Base-by-base conservation (phyloP, 1,140 invertebrate species). In the Drosophila fuyamai region DNA sequence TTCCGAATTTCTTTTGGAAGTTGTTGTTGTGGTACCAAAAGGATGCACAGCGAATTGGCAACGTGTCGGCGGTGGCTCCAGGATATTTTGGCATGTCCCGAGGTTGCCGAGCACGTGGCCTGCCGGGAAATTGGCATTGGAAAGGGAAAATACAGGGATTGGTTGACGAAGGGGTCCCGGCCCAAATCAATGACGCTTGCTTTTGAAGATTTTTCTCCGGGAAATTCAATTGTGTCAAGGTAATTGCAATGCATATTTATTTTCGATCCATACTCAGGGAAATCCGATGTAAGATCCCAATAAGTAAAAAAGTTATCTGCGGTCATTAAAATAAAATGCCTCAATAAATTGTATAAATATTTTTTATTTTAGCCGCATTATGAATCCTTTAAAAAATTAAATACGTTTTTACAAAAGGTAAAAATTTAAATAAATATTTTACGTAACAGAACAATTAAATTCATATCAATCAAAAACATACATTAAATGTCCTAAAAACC, bases 121-220 rank as follows among this genome's bases (percentile, higher is more conserved):
- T 43, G 60, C 58, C 77, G 60, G 60, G 47, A 85, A 84, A 81
- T 85, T 84, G 68, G 41, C 44, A 35, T 47, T 38, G 43, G 3
- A 44, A 32, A 1, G 36, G 14, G 8, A 7, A 67, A 36, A 18
- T 13, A 38, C 29, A 43, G n/a, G 14, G 23, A 1, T 38, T 14
- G 18, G 8, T 63, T 36, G 57, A 55, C 58, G 66, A 43, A 35
- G 12, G 40, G 38, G 32, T 16, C 9, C 32, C 36, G 29, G 27
- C 65, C 35, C 50, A 66, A 78, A 85, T 86, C 81, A 67, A 76
- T 75, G 51, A 81, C 29, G 65, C 68, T 83, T 70, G 80, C 80
- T 81, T 85, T 85, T 86, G 74, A 85, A 81, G 82, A 85, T 84
- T 86, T 78, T 71, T 81, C 23, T 29, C 38, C 27, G 53, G 74